phyloP scores from a whole-genome alignment of 1,140 invertebrate genomes.

The Aethina tumida region DNA sequence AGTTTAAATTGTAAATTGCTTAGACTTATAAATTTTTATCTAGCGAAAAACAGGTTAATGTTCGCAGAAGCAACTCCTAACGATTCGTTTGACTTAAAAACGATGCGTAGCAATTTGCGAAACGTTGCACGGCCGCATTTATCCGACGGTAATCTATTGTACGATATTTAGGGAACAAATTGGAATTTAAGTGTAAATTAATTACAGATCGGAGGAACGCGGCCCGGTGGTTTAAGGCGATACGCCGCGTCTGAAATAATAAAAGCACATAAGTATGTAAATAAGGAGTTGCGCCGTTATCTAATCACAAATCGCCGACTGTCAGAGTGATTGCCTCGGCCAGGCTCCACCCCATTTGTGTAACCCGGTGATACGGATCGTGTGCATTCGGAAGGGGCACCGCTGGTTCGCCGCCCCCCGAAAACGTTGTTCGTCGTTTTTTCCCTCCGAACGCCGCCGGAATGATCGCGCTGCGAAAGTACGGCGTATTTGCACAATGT shows the following conservation, averaged over 20 bases:
- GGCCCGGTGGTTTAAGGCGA: not conserved
- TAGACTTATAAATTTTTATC: too few species aligned
- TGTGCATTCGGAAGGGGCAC: not conserved
- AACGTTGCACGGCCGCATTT: too few species aligned
- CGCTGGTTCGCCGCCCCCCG: not conserved
- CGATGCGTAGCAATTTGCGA: too few species aligned
- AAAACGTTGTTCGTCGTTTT: too few species aligned
- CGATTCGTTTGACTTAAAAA: too few species aligned
- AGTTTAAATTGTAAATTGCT: too few species aligned
- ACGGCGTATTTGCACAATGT: not conserved
- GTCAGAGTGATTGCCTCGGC: slow-evolving; percentile 14
- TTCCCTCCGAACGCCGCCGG: too few species aligned
- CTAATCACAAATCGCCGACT: slow-evolving; percentile 14
- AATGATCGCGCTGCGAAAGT: too few species aligned
- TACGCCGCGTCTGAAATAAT: not conserved
- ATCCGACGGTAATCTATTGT: too few species aligned
- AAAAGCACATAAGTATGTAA: too few species aligned
- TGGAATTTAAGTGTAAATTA: slow-evolving; percentile 21
- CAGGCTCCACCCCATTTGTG: slow-evolving; percentile 19
- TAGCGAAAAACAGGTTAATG: too few species aligned
- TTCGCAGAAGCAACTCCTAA: too few species aligned
- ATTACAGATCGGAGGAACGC: slow-evolving; percentile 9
- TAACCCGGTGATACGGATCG: slow-evolving; percentile 14
- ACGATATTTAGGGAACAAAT: slow-evolving; percentile 17
- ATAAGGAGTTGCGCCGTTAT: slow-evolving; percentile 13